Evolutionary conservation across 2,888 invertebrate species (phyloP), one percentile per base, ranked within the genome.

Genomic region (Mallateleia sp.): DNA sequence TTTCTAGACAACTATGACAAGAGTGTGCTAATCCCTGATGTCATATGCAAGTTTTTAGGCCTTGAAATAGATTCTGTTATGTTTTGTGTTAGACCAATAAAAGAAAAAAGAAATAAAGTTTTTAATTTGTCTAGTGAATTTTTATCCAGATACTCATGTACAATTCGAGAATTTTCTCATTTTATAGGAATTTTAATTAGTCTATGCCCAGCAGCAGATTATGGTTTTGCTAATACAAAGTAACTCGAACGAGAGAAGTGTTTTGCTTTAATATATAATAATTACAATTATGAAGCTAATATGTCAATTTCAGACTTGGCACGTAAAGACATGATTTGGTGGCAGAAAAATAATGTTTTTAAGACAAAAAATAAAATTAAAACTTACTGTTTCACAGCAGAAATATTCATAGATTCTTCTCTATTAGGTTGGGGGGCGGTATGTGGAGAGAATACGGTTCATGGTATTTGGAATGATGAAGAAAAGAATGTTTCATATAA

Each of bases 1-100:
- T 86, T 88, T 47, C 34, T 80, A 11, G 28, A 81, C 11, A 85
- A 54, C 38, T 38, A 56, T 32, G 0, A 56, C 9, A 81, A 81
- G 18, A 28, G 45, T 11, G 6, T n/a, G 2, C 15, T 54, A 1
- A 18, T 45, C 8, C 81, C 81, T 2, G 6, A 7, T 14, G 50
- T 18, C 2, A 6, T 8, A 9, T 81, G 72, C 25, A 64, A 24
- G 24, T 81, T 66, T 34, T 32, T 81, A 47, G 72, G 66, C 0
- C 18, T 74, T 8, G 18, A 54, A 9, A 47, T 81, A 32, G 34
- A 81, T n/a, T 47, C 47, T 32, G 11, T 1, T 22, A 4, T 7
- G 2, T 52, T 52, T 20, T 52, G 52, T 52, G 9, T 52, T 22
- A 52, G 15, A 15, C 52, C 52, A 52, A 52, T 24, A 9, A 52